phyloP scores from a whole-genome alignment of 2,888 invertebrate species.

The Latrodectus hesperus region DNA sequence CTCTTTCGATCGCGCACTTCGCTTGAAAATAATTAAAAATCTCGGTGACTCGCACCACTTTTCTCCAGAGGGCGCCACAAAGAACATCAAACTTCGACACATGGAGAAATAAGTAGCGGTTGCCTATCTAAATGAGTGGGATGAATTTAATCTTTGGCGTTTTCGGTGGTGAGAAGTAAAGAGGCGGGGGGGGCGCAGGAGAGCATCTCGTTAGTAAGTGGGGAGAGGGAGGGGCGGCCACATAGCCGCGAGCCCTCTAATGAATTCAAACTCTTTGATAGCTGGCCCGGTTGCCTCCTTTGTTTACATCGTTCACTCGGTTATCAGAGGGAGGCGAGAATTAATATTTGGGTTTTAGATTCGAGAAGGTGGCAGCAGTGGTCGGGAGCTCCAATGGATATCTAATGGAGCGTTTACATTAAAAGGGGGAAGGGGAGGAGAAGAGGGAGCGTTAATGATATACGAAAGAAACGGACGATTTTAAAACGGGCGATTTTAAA shows the following conservation, averaged over 20 bases:
- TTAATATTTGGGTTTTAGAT: slow-evolving; percentile 68
- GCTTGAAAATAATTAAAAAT: no score
- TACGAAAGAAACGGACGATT: slow-evolving; percentile 59
- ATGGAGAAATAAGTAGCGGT: slow-evolving; percentile 47
- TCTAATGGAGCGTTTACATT: slow-evolving; percentile 60
- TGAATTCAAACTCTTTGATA: slow-evolving; percentile 65
- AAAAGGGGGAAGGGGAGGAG: slow-evolving; percentile 5
- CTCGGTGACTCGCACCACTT: no score
- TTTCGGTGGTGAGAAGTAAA: neutral
- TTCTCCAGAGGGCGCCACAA: no score
- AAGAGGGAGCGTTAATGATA: slow-evolving; percentile 34
- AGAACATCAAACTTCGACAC: slow-evolving; percentile 7
- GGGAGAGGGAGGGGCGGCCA: slow-evolving; percentile 20
- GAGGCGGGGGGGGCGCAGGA: neutral
- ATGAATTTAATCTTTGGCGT: slow-evolving; percentile 56
- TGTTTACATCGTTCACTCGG: slow-evolving; percentile 54
- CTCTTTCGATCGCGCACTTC: neutral
- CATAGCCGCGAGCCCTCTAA: slow-evolving; percentile 41
- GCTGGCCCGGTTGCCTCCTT: slow-evolving; percentile 41
- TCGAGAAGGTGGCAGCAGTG: slow-evolving; percentile 23
- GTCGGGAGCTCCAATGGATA: slow-evolving; percentile 29
- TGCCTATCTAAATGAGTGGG: slow-evolving; percentile 59
- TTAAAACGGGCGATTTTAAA: slow-evolving; percentile 60
- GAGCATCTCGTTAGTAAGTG: slow-evolving; percentile 37
- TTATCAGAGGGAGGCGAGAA: slow-evolving; percentile 56